Evolutionary conservation across 2,113 vertebrate species (phyloP).

Genomic region (Tragelaphus buxtoni): DNA sequence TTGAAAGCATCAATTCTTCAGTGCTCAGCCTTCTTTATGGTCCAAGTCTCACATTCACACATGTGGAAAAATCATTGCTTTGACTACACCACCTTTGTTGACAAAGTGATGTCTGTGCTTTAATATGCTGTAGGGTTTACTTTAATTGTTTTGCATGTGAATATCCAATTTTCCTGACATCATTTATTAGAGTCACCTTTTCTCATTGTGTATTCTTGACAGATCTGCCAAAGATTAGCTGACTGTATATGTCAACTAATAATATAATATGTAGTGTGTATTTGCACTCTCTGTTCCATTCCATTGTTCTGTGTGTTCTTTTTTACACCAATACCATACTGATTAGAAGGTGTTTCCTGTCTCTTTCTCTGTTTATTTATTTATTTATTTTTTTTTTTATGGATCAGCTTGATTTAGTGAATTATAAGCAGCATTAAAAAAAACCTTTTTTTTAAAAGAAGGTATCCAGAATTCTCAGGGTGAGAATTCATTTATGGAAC

Average conservation of each 20-base stretch:
- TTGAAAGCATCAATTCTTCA: neutral
- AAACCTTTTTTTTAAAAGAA: neutral
- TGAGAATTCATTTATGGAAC: neutral
- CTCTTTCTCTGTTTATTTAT: no score
- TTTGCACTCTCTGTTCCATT: neutral
- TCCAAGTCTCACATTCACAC: neutral
- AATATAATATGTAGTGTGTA: neutral
- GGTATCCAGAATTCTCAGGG: neutral
- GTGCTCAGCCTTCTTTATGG: neutral
- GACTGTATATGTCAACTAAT: neutral
- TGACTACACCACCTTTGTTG: neutral
- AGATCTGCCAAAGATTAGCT: neutral
- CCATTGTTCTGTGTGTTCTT: neutral
- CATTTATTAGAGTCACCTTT: neutral
- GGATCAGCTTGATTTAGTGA: neutral
- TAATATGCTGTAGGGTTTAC: neutral
- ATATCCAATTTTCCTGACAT: neutral
- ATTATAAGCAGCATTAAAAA: neutral
- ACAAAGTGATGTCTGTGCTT: neutral
- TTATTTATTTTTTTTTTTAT: no score
- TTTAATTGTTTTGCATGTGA: neutral
- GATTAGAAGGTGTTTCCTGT: neutral
- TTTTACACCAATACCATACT: neutral
- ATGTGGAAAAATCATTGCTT: neutral
- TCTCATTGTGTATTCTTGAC: neutral